phyloP scores from a whole-genome alignment of 2,888 invertebrate genomes.

The Drosophila merina region DNA sequence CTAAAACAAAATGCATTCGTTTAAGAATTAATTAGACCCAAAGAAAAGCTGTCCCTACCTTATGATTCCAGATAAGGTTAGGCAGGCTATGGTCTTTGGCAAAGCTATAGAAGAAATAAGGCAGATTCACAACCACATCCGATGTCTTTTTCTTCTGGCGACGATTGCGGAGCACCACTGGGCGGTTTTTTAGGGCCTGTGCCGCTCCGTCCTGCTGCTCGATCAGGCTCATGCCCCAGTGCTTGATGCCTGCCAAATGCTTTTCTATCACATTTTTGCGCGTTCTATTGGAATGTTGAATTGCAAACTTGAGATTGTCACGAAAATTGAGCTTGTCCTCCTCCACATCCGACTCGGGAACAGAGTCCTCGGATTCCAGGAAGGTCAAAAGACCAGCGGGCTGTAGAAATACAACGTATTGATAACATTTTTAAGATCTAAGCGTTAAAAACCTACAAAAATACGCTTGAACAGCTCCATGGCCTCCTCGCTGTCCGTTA shows the following conservation, averaged over 20 bases:
- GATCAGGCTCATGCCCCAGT: conserved; percentile 87
- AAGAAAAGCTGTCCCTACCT: conserved; percentile 85
- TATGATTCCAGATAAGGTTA: conserved; percentile 99
- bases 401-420: conserved; percentile 84
- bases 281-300: conserved; percentile 89
- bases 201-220: conserved; percentile 83
- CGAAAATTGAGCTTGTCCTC: conserved; percentile 90
- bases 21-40: neutral
- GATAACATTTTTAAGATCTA: neutral
- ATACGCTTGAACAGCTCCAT: conserved; percentile 93
- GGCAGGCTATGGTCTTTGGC: conserved; percentile 96
- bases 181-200: conserved; percentile 86
- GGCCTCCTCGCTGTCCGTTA: conserved; percentile 96
- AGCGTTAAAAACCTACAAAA: conserved; percentile 87
- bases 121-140: conserved; percentile 85
- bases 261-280: conserved; percentile 92
- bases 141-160: conserved; percentile 86
- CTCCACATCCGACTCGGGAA: conserved; percentile 87
- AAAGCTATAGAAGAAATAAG: conserved; percentile 97
- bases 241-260: conserved; percentile 88
- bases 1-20: conserved; percentile 83
- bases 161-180: conserved; percentile 95
- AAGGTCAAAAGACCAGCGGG: conserved; percentile 96
- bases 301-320: conserved; percentile 97
- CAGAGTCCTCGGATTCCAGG: conserved; percentile 93